Base-by-base conservation (phyloP, 2,888 invertebrate species). In the Oscheius sp. region DNA sequence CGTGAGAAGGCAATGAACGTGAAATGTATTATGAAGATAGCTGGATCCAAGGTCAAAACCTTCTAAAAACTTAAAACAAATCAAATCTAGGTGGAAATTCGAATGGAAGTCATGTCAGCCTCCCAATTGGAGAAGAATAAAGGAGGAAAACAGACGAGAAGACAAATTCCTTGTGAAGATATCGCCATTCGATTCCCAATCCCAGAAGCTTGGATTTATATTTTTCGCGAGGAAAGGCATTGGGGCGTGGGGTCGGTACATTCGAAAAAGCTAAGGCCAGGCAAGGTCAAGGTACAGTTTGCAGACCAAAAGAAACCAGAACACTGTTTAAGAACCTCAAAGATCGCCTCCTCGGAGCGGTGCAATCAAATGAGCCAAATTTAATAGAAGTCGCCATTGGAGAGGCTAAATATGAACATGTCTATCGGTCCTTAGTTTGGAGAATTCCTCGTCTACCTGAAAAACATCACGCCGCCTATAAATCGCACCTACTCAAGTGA, bases 161-260 rank as follows among this genome's bases (percentile, higher is more conserved):
- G 96, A 0, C 96, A 96, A 75, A 88, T 89, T 65, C 96, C 96
- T 33, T 96, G 96, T 89, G 95, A 96, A 89, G 96, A 99, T 89
- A 96, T 98, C 33, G 92, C 93, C 88, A 92, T 98, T 67, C 91
- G 88, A 12, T 88, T 98, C 88, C 97, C 97, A 15, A 94, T 99
- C 84, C 98, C 98, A 23, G 97, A 99, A 89, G 93, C 94, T 87
- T 99, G 98, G 98, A 96, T 98, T 86, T 98, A 98, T 89, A 90
- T 97, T 86, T 98, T 98, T 90, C 91, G 98, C 73, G 95, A 96
- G 50, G 98, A 99, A 79, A 68, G 85, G 10, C 83, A 96, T 88
- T 97, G 97, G 88, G 91, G 95, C 86, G 95, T 95, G 87, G 96
- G 96, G 17, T 95, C 95, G n/a, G 93, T 96, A 31, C 95, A 96